Evolutionary conservation across 2,888 invertebrate genomes (phyloP).

Genomic region (Tetranychus truncatus): DNA sequence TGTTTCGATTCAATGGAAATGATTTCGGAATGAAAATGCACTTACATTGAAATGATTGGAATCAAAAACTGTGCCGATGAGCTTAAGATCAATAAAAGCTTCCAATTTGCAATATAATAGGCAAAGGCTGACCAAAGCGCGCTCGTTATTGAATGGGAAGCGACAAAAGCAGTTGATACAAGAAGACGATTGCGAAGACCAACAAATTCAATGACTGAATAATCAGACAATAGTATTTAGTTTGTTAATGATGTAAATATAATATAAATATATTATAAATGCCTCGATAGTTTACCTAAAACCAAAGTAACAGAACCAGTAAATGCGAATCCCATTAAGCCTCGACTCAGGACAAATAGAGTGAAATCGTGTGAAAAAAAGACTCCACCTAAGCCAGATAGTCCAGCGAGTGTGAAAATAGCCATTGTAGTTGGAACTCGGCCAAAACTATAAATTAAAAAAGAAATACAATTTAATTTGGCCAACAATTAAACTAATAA

Average conservation of each 20-base stretch:
- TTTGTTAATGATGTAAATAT: not conserved
- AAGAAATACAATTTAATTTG: not conserved
- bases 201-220: not conserved
- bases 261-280: not conserved
- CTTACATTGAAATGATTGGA: not conserved
- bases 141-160: not conserved
- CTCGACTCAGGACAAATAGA: not conserved
- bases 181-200: slow-evolving; percentile 1
- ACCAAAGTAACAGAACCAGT: slow-evolving; percentile 7
- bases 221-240: not conserved
- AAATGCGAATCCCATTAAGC: slow-evolving; percentile 6
- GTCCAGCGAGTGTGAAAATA: not conserved
- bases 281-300: not conserved
- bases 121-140: slow-evolving; percentile 1
- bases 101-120: slow-evolving; percentile 1
- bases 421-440: not conserved
- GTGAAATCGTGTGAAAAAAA: not conserved
- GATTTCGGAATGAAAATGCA: too few relatives aligned
- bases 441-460: not conserved
- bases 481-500: not conserved
- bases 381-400: not conserved
- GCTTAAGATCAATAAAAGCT: not conserved
- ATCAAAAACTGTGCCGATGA: not conserved
- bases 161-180: slow-evolving; percentile 3
- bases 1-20: not conserved